phyloP scores from a whole-genome alignment of 2,113 vertebrate species.

The Cyphomyrus discorhynchus region DNA sequence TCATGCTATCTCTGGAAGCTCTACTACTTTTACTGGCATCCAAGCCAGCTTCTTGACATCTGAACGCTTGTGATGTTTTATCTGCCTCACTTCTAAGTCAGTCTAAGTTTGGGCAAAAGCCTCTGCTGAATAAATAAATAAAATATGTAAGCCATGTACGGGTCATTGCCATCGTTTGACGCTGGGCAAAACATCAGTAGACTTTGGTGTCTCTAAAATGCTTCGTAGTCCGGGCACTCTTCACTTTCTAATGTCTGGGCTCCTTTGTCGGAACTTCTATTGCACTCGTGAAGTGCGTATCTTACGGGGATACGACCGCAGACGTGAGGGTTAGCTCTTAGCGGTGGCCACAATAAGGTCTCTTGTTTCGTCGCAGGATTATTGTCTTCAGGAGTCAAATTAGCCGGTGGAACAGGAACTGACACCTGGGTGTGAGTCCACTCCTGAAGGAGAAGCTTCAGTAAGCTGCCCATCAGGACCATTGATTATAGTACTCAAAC shows the following conservation, averaged over 20 bases:
- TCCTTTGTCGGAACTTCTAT: neutral
- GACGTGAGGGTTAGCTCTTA: neutral
- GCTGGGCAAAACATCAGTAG: neutral
- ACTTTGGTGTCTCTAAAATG: neutral
- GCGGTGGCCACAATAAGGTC: neutral
- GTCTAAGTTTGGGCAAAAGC: neutral
- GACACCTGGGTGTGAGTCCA: neutral
- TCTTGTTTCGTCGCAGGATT: neutral
- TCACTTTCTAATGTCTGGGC: neutral
- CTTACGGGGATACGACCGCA: neutral
- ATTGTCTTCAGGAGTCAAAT: slow-evolving; percentile 15
- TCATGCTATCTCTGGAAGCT: neutral
- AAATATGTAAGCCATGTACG: neutral
- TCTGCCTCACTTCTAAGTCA: neutral
- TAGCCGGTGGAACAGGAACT: neutral
- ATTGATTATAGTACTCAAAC: neutral
- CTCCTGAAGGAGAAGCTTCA: neutral
- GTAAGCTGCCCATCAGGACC: neutral
- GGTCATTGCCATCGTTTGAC: neutral
- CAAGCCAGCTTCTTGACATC: neutral
- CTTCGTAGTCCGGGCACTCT: neutral
- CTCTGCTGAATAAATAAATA: neutral
- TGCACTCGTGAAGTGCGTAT: neutral
- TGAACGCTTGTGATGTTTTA: neutral
- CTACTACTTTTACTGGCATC: neutral